These are phyloP conservation scores for Halichoerus grypus DNA, from an alignment of 2,113 vertebrate species.

Conservation along the genomic window DNA sequence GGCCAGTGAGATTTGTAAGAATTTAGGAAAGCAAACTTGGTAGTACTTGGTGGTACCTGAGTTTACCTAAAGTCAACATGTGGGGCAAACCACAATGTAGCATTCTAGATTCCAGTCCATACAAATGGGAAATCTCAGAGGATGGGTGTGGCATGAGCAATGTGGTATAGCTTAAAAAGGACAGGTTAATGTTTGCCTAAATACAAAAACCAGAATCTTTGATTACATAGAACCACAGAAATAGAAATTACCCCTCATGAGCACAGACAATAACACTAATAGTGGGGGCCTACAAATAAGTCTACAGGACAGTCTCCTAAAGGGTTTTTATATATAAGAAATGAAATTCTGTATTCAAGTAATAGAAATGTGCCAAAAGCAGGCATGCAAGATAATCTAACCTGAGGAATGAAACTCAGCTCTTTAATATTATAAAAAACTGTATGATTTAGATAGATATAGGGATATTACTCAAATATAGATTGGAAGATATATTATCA, in stretches of 20 bases:
- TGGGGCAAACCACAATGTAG: not conserved
- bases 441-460: conserved; percentile 23
- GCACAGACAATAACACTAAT: not conserved
- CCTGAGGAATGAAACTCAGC: not conserved
- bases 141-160: not conserved
- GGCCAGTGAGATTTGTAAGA: conserved; percentile 59
- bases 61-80: not conserved
- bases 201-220: conserved; percentile 37
- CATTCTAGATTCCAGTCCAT: not conserved
- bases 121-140: conserved; percentile 6
- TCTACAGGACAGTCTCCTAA: not conserved
- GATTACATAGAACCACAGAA: conserved; percentile 52
- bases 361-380: not conserved
- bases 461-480: conserved; percentile 30
- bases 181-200: conserved; percentile 29
- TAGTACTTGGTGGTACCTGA: not conserved
- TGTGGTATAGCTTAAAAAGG: not conserved
- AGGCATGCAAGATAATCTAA: conserved; percentile 35
- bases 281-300: not conserved
- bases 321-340: conserved; percentile 40
- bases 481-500: not conserved
- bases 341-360: conserved; percentile 51
- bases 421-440: conserved; percentile 40
- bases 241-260: conserved; percentile 10
- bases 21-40: conserved; percentile 15